Base-by-base conservation (phyloP, 2,888 invertebrate genomes). In the Biston betularia region DNA sequence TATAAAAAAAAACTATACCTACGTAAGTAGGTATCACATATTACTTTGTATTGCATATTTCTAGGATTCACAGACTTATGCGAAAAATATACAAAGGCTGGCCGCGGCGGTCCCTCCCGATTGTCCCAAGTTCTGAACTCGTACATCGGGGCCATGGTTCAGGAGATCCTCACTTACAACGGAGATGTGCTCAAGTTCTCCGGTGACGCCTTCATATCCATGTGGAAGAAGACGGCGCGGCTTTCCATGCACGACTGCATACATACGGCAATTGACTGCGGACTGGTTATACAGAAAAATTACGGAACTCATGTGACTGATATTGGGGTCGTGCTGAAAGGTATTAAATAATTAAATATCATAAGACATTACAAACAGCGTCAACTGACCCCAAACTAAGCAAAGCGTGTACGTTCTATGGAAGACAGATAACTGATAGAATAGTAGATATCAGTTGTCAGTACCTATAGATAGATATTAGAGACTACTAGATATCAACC, bases 61-160 rank as follows among this genome's bases (percentile, higher is more conserved):
- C 1, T 75, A 95, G 96, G 96, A 50, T 96, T 96, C 75, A 95
- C 96, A 0, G 95, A 95, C 15, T 86, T 96, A 8, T 95, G 95
- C 63, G 95, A 97, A 79, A 95, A 94, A 63, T 97, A 96, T 78
- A 96, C 95, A 33, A 94, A 94, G 76, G 88, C 94, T 3, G 95
- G 95, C 0, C 94, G 94, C 72, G 95, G 96, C 0, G 97, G 97
- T 0, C 96, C 96, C 0, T 96, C 96, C 6, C 94, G 95, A 63
- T 87, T 97, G 50, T 96, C 96, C 0, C 95, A 95, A 79, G 96
- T 96, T 0, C 83, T 97, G 6, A 96, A 97, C 87, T 94, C 94
- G 3, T 97, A 96, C 82, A 95, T 97, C 72, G 96, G 96, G 0
- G 94, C 96, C 0, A 95, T 97, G 94, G 95, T 96, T 0, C 96